Base-by-base conservation (phyloP, 2,888 invertebrate genomes). In the Callyntrura guangdongensis region DNA sequence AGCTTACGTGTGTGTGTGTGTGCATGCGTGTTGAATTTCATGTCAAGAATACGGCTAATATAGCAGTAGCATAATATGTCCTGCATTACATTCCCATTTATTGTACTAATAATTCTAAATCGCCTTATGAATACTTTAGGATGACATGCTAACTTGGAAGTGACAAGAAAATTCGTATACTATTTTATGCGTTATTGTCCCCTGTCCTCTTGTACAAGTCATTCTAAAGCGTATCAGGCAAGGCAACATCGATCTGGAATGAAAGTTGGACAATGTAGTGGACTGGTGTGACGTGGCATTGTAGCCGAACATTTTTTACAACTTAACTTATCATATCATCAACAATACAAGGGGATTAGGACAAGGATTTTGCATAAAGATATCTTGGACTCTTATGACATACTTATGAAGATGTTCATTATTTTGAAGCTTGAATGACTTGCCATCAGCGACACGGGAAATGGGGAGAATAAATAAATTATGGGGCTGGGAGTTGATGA, bases 81-180 rank as follows among this genome's bases (percentile, higher is more conserved):
- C 27, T n/a, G 14, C 14, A n/a, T n/a, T 69, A 69, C n/a, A 3
- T 8, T 36, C n/a, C 0, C 14, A 14, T 69, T 27, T 64, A 53
- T 6, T 12, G 47, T 22, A 74, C 74, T 36, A 74, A 36, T 36
- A 36, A 74, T 49, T 74, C 49, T 20, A 74, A 74, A 74, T 74
- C 49, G 74, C 49, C 49, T 74, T 0, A 22, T 74, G 49, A 74
- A 74, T 74, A 49, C 9, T 74, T 47, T 20, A 74, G 53, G 14
- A 11, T 12, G 74, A 74, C 74, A 53, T 0, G 72, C 2, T 22
- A 49, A 36, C 36, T 36, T 36, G 36, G 3, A 36, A 53, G 74
- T 25, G 74, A 49, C 74, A 53, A 11, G 20, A 49, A 74, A 64
- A 64, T 64, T 22, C 25, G 64, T 64, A 5, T 25, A 11, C n/a